Evolutionary conservation across 2,888 invertebrate species (phyloP).

Genomic region (Dryadula phaetusa): DNA sequence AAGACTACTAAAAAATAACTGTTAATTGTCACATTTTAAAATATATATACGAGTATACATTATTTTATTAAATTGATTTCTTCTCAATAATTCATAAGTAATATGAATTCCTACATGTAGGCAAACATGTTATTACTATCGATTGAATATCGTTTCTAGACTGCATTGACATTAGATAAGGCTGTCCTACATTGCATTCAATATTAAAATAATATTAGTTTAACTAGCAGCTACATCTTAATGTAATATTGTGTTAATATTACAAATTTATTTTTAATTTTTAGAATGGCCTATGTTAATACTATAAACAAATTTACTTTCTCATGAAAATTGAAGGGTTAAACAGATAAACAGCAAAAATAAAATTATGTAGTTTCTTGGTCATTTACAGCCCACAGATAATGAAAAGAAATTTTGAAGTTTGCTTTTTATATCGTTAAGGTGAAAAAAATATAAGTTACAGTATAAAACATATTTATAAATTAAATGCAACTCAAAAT

Average conservation of each 20-base stretch:
- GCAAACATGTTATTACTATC: constrained; percentile 18
- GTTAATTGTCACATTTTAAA: too few relatives aligned
- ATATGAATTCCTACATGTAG: neutral
- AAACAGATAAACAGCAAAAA: too few relatives aligned
- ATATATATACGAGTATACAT: neutral
- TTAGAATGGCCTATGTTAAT: too few relatives aligned
- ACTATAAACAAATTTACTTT: too few relatives aligned
- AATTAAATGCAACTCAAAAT: constrained; percentile 1
- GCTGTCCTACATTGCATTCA: constrained; percentile 41
- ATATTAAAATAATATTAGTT: constrained; percentile 30
- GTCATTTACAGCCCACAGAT: neutral
- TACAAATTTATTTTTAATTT: neutral
- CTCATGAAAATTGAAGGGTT: too few relatives aligned
- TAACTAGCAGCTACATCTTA: constrained; percentile 8
- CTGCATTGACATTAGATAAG: constrained; percentile 46
- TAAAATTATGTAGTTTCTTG: too few relatives aligned
- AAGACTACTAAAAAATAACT: too few relatives aligned
- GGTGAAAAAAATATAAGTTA: too few relatives aligned
- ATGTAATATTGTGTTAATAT: neutral
- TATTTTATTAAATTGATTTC: neutral
- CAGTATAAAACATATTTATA: constrained; percentile 9
- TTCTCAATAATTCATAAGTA: constrained; percentile 5
- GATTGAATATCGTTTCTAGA: constrained; percentile 37
- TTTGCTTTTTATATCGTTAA: too few relatives aligned
- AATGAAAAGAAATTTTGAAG: neutral